Base-by-base conservation (phyloP, 2,888 invertebrate genomes). In the Torymus auratus region DNA sequence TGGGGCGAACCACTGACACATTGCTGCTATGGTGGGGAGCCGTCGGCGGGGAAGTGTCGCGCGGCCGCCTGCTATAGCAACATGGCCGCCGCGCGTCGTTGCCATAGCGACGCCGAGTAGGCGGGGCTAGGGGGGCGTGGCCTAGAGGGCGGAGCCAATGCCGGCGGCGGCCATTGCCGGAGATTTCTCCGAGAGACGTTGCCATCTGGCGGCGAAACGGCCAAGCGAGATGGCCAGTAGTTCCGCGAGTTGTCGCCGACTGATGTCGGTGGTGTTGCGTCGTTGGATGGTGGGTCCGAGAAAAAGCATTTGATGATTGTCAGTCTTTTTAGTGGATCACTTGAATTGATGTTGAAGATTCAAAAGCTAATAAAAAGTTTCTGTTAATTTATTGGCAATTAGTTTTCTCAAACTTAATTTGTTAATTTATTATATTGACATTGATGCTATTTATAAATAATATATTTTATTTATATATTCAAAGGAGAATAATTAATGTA, bases 61-160 rank as follows among this genome's bases (percentile, higher is more conserved):
- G 88, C 85, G 89, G 89, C 86, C 89, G 89, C 89, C 89, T 88
- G 85, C 72, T 17, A 78, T 17, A 78, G 58, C 85, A 88, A 86
- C 83, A 91, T 90, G 90, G 90, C 89, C 86, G 88, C 77, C 80
- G 17, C 56, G 0, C 23, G 5, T 1, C 73, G 90, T 90, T 86
- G 82, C 86, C 87, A 80, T 81, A 88, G 86, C 74, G 84, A 90
- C 88, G 67, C 2, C 7, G 12, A n/a, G 11, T 41, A 15, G 82
- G 82, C 72, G 80, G 73, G 73, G 52, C 62, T 65, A 61, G 84
- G 85, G 84, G 84, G 85, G 83, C 84, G 84, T 83, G 71, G 82
- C 78, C 70, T 64, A 65, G 62, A 74, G 86, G 90, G 90, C 86
- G 90, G 89, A 82, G 85, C 87, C 77, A 41, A 41, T 83, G 4